Base-by-base conservation (phyloP, 2,113 vertebrate species). In the Merops nubicus region DNA sequence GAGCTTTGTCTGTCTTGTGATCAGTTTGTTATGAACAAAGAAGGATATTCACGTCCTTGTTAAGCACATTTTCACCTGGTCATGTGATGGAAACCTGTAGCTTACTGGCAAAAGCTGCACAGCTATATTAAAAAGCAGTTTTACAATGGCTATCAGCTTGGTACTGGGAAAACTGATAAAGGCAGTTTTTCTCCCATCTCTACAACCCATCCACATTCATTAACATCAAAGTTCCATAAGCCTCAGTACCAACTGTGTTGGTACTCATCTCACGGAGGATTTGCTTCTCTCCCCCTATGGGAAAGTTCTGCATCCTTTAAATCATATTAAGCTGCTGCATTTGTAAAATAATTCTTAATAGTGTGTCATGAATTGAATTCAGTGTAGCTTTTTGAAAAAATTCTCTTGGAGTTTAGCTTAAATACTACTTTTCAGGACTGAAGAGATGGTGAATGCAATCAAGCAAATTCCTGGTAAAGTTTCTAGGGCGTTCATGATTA, bases 251-350 rank as follows among this genome's bases (percentile, higher is more conserved):
- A 94, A 42, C 95, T 93, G 96, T 84, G 94, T 96, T 91, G 95
- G 95, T 95, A 96, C 97, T 97, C 95, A 96, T 97, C 97, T 97
- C 93, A 96, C 82, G 40, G 92, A 96, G 96, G 96, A 97, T 97
- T 98, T 98, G 93, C 92, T 95, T 88, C 94, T 97, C 97, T 96
- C 73, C 82, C 94, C 85, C 88, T 96, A 93, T 98, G 97, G 95
- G 96, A 98, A 98, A 97, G 93, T 97, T 96, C 93, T 96, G 69
- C 93, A 69, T 97, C 96, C 95, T 96, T 97, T 97, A 97, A 97
- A 97, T 98, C 96, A 97, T 97, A 97, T 97, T 97, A 97, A 97
- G 96, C 94, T 97, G 94, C 93, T 97, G 96, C 95, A 94, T 97
- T 96, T 97, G 95, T 90, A 96, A 97, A 97, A 93, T 97, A 96